Evolutionary conservation across 1,140 invertebrate species (phyloP).

Genomic region (Batillaria attramentaria): DNA sequence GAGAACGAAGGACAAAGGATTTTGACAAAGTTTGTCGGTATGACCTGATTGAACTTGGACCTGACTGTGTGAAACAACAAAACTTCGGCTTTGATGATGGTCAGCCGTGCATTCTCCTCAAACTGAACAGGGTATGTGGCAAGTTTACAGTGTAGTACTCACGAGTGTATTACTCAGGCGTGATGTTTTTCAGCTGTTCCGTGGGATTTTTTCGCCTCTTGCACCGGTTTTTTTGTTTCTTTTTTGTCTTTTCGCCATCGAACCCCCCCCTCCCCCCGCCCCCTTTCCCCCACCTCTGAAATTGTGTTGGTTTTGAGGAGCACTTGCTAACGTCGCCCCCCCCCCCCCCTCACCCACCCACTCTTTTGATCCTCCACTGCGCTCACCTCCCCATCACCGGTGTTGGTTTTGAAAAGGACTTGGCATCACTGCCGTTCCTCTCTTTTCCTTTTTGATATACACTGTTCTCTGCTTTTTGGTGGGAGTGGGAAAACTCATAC

Average conservation of each 20-base stretch:
- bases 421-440: too few species aligned
- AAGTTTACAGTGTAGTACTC: not conserved
- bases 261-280: not conserved
- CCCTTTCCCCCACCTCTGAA: too few species aligned
- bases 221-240: not conserved
- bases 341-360: too few species aligned
- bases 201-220: not conserved
- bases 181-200: not conserved
- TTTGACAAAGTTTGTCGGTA: slow-evolving; percentile 58
- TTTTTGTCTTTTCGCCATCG: not conserved
- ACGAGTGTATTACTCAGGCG: not conserved
- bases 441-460: too few species aligned
- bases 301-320: too few species aligned
- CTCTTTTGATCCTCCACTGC: too few species aligned
- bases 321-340: too few species aligned
- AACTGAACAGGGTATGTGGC: slow-evolving; percentile 61
- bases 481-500: too few species aligned
- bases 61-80: slow-evolving; percentile 64
- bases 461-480: too few species aligned
- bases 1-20: slow-evolving; percentile 35
- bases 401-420: too few species aligned
- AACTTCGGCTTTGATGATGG: slow-evolving; percentile 68
- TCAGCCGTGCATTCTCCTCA: slow-evolving; percentile 65
- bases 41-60: slow-evolving; percentile 42
- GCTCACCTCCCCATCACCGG: too few species aligned